These are phyloP conservation scores for Deroplatys truncata DNA, from an alignment of 2,888 invertebrate genomes.

Conservation along the genomic window DNA sequence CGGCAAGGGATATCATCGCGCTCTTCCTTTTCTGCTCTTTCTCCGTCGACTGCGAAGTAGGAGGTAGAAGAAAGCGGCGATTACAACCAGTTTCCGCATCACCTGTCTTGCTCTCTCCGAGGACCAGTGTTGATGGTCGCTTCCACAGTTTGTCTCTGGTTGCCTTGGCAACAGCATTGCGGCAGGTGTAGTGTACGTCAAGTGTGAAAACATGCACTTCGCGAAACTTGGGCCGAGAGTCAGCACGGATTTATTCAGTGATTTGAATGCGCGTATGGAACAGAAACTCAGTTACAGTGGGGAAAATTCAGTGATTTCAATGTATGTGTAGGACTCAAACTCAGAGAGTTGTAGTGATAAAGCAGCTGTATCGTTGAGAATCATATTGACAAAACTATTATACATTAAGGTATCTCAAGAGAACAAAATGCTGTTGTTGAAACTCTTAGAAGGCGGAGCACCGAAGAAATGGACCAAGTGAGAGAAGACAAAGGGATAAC, in stretches of 20 bases:
- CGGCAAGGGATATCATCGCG: neutral
- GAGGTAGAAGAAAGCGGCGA: neutral
- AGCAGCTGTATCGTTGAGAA: neutral
- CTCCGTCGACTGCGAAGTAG: neutral
- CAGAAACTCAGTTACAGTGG: neutral
- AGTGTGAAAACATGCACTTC: neutral
- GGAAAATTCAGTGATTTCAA: neutral
- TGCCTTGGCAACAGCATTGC: neutral
- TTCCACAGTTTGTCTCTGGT: neutral
- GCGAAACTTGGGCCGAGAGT: neutral
- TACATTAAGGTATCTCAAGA: too few relatives aligned
- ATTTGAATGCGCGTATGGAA: neutral
- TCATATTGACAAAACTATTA: neutral
- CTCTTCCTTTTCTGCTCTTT: neutral
- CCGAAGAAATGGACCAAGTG: neutral
- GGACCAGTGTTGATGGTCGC: neutral
- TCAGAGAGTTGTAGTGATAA: neutral
- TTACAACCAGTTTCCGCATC: neutral
- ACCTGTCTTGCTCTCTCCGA: neutral
- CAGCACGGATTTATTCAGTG: neutral
- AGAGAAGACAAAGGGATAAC: too few relatives aligned
- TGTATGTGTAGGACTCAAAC: neutral
- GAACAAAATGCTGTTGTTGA: neutral
- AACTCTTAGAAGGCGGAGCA: neutral
- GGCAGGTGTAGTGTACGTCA: neutral